Evolutionary conservation across 2,888 invertebrate genomes (phyloP).

Genomic region (Caenorhabditis sinica): DNA sequence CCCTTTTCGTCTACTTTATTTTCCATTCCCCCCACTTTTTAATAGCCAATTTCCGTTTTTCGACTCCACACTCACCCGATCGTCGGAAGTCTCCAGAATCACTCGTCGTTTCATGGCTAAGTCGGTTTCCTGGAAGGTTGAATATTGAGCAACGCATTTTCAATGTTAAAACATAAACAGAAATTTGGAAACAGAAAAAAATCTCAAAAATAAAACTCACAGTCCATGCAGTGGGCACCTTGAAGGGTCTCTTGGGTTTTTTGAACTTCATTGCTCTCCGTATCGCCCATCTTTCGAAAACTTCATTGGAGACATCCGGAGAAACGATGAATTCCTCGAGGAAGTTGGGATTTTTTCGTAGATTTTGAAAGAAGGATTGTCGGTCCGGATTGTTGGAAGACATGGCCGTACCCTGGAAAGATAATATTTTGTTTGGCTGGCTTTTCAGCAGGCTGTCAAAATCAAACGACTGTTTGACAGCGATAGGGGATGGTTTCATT

Average conservation of each 20-base stretch:
- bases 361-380: slow-evolving; percentile 67
- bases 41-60: background rate
- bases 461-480: too few species aligned
- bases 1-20: too few species aligned
- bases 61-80: slow-evolving; percentile 60
- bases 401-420: background rate
- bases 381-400: slow-evolving; percentile 46
- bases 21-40: slow-evolving; percentile 25
- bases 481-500: too few species aligned
- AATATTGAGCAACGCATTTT: too few species aligned
- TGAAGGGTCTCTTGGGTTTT: slow-evolving; percentile 16
- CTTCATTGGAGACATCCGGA: slow-evolving; percentile 70
- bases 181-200: background rate
- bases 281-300: slow-evolving; percentile 76
- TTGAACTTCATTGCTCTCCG: slow-evolving; percentile 46
- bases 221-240: slow-evolving; percentile 46
- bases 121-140: slow-evolving; percentile 60
- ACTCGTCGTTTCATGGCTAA: slow-evolving; percentile 66
- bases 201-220: slow-evolving; percentile 39
- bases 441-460: too few species aligned
- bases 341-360: slow-evolving; percentile 72
- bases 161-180: background rate
- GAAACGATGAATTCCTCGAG: slow-evolving; percentile 75
- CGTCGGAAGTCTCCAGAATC: slow-evolving; percentile 68
- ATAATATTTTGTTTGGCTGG: too few species aligned